Conservation (phyloP, 2,888 invertebrate species). For the Nomada fabriciana region DNA sequence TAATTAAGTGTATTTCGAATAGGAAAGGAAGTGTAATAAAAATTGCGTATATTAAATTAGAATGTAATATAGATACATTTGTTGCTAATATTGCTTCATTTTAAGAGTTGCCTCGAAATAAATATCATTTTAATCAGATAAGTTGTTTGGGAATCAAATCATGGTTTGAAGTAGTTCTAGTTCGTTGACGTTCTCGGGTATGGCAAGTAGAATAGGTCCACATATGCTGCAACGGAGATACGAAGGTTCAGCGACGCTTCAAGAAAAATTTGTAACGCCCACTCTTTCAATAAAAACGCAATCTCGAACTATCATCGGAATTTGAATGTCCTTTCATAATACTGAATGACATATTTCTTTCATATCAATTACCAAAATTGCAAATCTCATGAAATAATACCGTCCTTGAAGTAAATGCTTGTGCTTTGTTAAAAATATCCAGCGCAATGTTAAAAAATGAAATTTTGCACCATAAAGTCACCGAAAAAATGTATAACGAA, state of each 20-base stretch:
- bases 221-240: background rate
- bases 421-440: background rate
- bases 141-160: background rate
- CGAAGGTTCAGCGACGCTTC: background rate
- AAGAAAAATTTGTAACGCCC: background rate
- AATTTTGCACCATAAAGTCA: too few species aligned
- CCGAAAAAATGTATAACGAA: too few species aligned
- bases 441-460: too few species aligned
- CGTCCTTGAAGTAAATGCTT: background rate
- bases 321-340: too few species aligned
- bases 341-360: too few species aligned
- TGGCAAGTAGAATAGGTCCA: background rate
- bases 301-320: background rate
- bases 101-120: background rate
- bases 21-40: too few species aligned
- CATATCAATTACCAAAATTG: background rate
- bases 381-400: background rate
- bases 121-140: too few species aligned
- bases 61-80: too few species aligned
- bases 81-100: too few species aligned
- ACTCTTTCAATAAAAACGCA: background rate
- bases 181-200: too few species aligned
- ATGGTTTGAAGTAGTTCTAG: background rate
- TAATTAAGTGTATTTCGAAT: too few species aligned
- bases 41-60: too few species aligned